A percentile compares a stretch with the other conserved stretches of the same genome.
These are phyloP conservation scores for Calidris pugnax DNA, from an alignment of 2,113 vertebrate genomes.

Conservation along the genomic window DNA sequence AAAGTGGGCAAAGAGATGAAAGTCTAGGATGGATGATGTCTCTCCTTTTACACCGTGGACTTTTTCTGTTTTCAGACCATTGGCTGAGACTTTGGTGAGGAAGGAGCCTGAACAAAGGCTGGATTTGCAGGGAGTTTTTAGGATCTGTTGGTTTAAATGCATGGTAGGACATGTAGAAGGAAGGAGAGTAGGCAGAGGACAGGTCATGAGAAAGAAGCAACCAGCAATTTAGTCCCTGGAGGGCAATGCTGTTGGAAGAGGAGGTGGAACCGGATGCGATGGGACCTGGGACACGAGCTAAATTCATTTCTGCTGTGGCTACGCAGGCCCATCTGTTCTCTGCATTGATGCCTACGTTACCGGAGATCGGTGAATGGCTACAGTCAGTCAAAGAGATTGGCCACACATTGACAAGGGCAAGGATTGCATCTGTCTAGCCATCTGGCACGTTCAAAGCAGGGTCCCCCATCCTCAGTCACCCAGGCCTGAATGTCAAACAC, in stretches of 20 bases:
- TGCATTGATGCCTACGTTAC: constrained; percentile 23
- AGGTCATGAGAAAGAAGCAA: not conserved
- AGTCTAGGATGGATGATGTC: not conserved
- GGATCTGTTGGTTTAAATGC: not conserved
- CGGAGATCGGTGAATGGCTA: constrained; percentile 15
- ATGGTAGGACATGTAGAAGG: not conserved
- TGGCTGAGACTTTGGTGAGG: not conserved
- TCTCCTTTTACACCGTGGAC: not conserved
- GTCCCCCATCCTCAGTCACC: constrained; percentile 54
- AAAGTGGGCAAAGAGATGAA: not conserved
- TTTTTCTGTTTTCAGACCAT: not conserved
- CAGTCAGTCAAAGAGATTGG: constrained; percentile 67
- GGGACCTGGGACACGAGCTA: constrained; percentile 35
- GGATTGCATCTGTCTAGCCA: constrained; percentile 56
- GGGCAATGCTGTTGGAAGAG: not conserved
- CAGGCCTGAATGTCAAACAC: constrained; percentile 70
- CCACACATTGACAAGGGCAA: constrained; percentile 64
- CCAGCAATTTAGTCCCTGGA: not conserved
- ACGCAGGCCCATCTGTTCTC: constrained; percentile 25
- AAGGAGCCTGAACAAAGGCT: not conserved
- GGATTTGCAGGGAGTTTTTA: not conserved
- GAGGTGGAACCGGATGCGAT: not conserved
- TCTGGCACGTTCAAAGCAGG: constrained; percentile 33
- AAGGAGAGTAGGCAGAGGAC: not conserved
- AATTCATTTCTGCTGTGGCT: constrained; percentile 40